Evolutionary conservation across 2,888 invertebrate species (phyloP), one percentile per base, ranked within the genome.

Genomic region (Troides oblongomaculatus): DNA sequence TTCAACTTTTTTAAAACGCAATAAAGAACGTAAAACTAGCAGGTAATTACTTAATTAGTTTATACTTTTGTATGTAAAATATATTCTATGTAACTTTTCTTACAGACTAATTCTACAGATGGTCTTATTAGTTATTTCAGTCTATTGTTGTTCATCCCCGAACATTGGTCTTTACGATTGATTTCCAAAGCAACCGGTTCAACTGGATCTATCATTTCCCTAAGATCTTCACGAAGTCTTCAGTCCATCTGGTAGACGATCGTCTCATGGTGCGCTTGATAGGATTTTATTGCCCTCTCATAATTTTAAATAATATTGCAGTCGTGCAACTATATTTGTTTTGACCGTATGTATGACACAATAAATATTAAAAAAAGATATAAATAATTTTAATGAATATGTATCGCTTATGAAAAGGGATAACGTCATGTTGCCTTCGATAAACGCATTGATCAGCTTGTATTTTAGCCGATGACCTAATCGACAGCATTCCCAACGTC

Each of bases 391-490:
- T 53, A 53, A 53, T 53, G n/a, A 58, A 58, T 23, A 23, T 58
- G 25, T 58, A n/a, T 58, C 21, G 23, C 10, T 25, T 23, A 58
- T 58, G 57, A 58, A 25, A 58, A 58, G 25, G 23, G 25, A 58
- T 25, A 25, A n/a, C n/a, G 57, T 23, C 23, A 25, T 58, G 10
- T 23, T 25, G 23, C 57, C 23, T 21, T 25, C 57, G 57, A 12
- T 12, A 50, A 39, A 39, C 39, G 14, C 10, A 39, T 21, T 23
- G 18, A 61, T 66, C 30, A 66, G 2, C 10, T 17, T 56, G 7
- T 66, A 66, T 66, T 66, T 66, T 46, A 56, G 61, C 17, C 66
- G 53, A 56, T 61, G 66, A 61, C 39, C 10, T 66, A 66, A 66
- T 53, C 21, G 18, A 53, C 53, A 36, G 23, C 36, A 61, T 61